Conservation (phyloP, 1,140 invertebrate genomes). For the Eupristina koningsbergeri region DNA sequence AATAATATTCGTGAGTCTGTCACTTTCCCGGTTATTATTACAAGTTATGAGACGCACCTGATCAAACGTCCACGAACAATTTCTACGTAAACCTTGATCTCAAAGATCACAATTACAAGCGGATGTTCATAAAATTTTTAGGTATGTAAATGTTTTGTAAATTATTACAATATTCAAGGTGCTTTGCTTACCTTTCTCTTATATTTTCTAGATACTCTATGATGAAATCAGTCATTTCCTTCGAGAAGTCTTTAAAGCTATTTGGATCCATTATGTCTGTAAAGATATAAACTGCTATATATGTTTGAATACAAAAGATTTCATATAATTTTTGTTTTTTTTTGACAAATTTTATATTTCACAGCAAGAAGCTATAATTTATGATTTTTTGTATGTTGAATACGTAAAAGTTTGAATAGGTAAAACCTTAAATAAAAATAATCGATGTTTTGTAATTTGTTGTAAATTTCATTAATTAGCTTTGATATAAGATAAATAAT, state of each 20-base stretch:
- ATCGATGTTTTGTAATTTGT: too few species aligned
- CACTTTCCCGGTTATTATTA: background rate
- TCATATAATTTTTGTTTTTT: background rate
- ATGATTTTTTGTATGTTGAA: too few species aligned
- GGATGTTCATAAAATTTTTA: background rate
- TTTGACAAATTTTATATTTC: background rate
- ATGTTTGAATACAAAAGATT: background rate
- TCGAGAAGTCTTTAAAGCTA: conserved; percentile 85
- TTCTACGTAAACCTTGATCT: conserved; percentile 31
- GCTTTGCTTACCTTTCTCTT: conserved; percentile 80
- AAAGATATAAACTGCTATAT: conserved; percentile 22
- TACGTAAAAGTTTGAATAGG: too few species aligned
- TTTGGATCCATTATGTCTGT: conserved; percentile 80
- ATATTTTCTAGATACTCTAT: conserved; percentile 89
- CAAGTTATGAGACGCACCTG: background rate
- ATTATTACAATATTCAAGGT: background rate
- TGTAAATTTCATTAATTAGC: too few species aligned
- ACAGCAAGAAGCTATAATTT: too few species aligned
- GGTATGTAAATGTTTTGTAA: background rate
- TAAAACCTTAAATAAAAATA: too few species aligned
- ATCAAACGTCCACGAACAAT: background rate
- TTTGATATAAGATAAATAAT: too few species aligned
- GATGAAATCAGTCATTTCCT: conserved; percentile 86
- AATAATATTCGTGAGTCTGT: conserved; percentile 6
- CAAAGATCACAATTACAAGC: conserved; percentile 39